These are phyloP conservation scores for Ceraclea dissimilis DNA, from an alignment of 2,888 invertebrate genomes.

Conservation along the genomic window DNA sequence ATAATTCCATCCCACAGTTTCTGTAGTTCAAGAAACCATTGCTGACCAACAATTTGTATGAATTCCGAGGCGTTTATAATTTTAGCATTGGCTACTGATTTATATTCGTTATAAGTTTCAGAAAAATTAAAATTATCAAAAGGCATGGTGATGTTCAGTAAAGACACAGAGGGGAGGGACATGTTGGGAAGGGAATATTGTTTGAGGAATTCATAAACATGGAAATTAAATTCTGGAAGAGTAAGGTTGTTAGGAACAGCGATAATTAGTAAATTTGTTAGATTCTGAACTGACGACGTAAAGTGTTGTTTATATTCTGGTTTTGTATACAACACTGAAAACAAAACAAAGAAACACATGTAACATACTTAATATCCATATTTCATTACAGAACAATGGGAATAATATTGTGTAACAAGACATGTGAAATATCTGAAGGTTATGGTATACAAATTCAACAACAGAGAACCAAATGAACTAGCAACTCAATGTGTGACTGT, in stretches of 20 bases:
- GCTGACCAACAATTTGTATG: conserved; percentile 26
- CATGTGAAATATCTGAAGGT: too few relatives aligned
- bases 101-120: conserved; percentile 40
- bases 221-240: conserved; percentile 29
- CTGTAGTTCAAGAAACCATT: conserved; percentile 10
- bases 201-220: not conserved
- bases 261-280: conserved; percentile 27
- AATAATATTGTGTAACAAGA: too few relatives aligned
- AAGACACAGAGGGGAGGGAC: conserved; percentile 22
- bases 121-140: not conserved
- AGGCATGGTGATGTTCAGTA: conserved; percentile 32
- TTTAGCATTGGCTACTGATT: conserved; percentile 43
- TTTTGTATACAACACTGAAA: conserved; percentile 22
- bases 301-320: conserved; percentile 20
- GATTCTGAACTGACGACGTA: conserved; percentile 15
- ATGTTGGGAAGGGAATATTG: conserved; percentile 29
- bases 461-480: too few relatives aligned
- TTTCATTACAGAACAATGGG: too few relatives aligned
- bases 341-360: conserved; percentile 8
- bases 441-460: too few relatives aligned
- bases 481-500: too few relatives aligned
- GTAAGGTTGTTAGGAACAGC: conserved; percentile 28
- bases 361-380: too few relatives aligned
- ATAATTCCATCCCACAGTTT: conserved; percentile 17
- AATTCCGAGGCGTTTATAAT: conserved; percentile 47